Conservation (phyloP, 2,888 invertebrate genomes). For the Gastrophysa polygoni region DNA sequence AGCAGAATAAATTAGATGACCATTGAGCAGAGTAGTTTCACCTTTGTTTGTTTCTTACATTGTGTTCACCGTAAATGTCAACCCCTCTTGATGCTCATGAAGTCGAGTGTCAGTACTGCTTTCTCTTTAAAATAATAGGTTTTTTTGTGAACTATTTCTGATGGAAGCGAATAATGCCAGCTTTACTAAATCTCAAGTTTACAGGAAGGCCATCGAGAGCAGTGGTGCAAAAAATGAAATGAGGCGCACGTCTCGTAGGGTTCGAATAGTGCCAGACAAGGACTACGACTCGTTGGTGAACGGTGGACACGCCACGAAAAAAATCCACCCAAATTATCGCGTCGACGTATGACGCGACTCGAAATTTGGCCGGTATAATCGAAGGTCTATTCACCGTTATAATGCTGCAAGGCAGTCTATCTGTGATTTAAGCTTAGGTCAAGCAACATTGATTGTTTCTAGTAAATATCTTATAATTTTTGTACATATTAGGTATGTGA, state of each 20-base stretch:
- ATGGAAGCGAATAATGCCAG: not conserved
- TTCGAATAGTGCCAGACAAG: constrained; percentile 9
- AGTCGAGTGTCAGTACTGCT: too few relatives aligned
- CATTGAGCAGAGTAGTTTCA: too few relatives aligned
- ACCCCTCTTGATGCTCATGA: too few relatives aligned
- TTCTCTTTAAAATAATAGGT: too few relatives aligned
- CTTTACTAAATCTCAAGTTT: constrained; percentile 8
- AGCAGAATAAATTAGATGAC: too few relatives aligned
- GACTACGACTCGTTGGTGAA: constrained; percentile 20
- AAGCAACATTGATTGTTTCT: not conserved
- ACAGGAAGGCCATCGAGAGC: constrained; percentile 17
- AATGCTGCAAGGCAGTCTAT: constrained; percentile 23
- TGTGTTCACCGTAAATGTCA: too few relatives aligned
- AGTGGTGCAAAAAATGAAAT: not conserved
- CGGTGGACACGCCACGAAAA: constrained; percentile 14
- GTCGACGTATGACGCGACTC: constrained; percentile 1
- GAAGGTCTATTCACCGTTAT: constrained; percentile 12
- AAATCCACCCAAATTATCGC: not conserved
- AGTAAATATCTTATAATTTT: constrained; percentile 11
- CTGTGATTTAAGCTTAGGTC: constrained; percentile 23
- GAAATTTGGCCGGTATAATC: not conserved
- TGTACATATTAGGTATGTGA: constrained; percentile 21
- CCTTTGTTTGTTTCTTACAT: too few relatives aligned
- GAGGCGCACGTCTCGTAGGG: constrained; percentile 11
- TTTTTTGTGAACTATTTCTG: not conserved